These are phyloP conservation scores for Loripinus fragilis DNA, from an alignment of 2,888 invertebrate genomes.

Conservation along the genomic window DNA sequence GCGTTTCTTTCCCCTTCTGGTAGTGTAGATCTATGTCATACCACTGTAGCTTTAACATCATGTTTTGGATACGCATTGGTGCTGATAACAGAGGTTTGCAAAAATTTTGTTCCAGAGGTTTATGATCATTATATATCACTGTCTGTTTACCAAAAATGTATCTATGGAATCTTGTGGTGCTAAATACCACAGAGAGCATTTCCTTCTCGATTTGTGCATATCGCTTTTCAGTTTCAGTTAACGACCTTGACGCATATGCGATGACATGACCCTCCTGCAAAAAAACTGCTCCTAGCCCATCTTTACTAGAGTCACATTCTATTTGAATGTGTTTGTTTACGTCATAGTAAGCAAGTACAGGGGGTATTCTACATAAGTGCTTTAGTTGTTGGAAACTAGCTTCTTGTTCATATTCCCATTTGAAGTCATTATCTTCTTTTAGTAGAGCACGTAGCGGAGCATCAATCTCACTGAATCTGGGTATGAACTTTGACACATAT, in stretches of 20 bases:
- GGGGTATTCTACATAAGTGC: constrained; percentile 29
- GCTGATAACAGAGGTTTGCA: constrained; percentile 49
- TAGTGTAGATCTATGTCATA: no score
- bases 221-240: constrained; percentile 40
- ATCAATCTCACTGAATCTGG: constrained; percentile 29
- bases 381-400: constrained; percentile 15
- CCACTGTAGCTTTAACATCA: constrained; percentile 58
- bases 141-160: constrained; percentile 46
- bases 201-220: constrained; percentile 66
- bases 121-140: constrained; percentile 50
- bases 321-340: constrained; percentile 7
- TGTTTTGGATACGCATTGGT: constrained; percentile 59
- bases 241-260: constrained; percentile 48
- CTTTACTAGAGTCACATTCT: constrained; percentile 31
- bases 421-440: constrained; percentile 26
- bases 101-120: constrained; percentile 50
- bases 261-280: constrained; percentile 59
- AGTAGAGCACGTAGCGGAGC: constrained; percentile 32
- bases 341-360: constrained; percentile 41
- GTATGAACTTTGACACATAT: constrained; percentile 37
- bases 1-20: no score
- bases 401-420: constrained; percentile 24
- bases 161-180: constrained; percentile 45
- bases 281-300: constrained; percentile 60
- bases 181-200: constrained; percentile 51